Evolutionary conservation across 2,888 invertebrate species (phyloP).

Genomic region (Hirtodrosophila alboralis): DNA sequence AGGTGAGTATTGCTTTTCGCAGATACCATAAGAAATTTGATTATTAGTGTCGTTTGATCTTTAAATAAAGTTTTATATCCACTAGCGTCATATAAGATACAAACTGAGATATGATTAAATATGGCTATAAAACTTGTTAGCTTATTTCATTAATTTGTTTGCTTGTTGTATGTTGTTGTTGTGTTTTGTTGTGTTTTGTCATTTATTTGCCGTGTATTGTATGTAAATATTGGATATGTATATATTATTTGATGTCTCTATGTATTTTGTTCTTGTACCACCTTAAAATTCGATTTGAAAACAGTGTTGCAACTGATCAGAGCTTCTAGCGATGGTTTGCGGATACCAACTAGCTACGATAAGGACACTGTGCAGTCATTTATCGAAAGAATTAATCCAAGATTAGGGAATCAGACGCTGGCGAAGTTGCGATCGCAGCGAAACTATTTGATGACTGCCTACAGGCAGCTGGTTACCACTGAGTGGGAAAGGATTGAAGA

Average conservation of each 20-base stretch:
- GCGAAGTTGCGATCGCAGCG: conserved; percentile 38
- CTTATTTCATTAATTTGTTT: no score
- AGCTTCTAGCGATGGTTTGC: conserved; percentile 2
- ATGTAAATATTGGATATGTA: conserved; percentile 4
- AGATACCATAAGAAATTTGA: no score
- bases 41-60: no score
- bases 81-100: no score
- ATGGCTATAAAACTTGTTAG: no score
- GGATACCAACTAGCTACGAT: conserved; percentile 55
- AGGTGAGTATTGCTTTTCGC: no score
- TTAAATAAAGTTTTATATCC: no score
- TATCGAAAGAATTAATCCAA: conserved; percentile 7
- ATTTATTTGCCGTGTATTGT: background rate
- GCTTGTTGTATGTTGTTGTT: no score
- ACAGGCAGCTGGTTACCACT: conserved; percentile 37
- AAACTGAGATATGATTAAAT: no score
- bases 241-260: conserved; percentile 5
- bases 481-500: conserved; percentile 15
- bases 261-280: conserved; percentile 11
- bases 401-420: conserved; percentile 12
- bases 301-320: conserved; percentile 11
- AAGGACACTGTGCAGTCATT: conserved; percentile 55
- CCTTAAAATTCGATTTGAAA: conserved; percentile 4
- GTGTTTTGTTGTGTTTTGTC: background rate
- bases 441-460: conserved; percentile 56